Base-by-base conservation (phyloP, 2,888 invertebrate species). In the Agrotis clavis region DNA sequence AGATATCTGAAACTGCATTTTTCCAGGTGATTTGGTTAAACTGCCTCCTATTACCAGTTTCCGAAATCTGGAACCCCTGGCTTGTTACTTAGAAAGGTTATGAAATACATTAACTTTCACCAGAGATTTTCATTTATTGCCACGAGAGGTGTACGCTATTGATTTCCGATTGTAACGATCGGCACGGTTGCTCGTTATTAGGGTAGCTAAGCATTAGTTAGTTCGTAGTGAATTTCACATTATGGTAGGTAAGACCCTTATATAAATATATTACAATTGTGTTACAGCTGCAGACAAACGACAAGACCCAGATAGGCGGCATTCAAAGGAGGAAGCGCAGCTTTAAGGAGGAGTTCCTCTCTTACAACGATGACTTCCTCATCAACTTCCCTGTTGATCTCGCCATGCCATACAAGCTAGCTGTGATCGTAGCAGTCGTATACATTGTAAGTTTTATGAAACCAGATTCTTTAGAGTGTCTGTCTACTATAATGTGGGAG, bases 361-460 rank as follows among this genome's bases (percentile, higher is more conserved):
- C 79, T 0, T 71, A 77, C 41, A 74, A 75, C 0, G 91, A 92
- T 78, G 80, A 76, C 63, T 93, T 86, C 82, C 76, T 86, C 54
- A 81, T 92, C 70, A 72, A 69, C 51, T 91, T 92, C 81, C 92
- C 92, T 0, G 65, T 11, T 0, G 88, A 89, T 53, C 79, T 92
- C 62, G 87, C 90, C 60, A 87, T 89, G 50, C 81, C 84, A 19
- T 86, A 81, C 82, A 93, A 93, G 83, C 90, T 90, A 0, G 90
- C 91, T 13, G 60, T 91, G 41, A 84, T 93, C 14, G 90, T 89
- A 53, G 85, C 91, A n/a, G 91, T 92, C 76, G 88, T 93, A 30
- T 88, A 91, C 5, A 79, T 85, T 47, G 86, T 86, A 50, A 80
- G 86, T 86, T 35, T 16, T 14, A 16, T 47, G 16, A 41, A 41